Base-by-base conservation (phyloP, 2,113 vertebrate genomes). In the Aptenodytes forsteri region DNA sequence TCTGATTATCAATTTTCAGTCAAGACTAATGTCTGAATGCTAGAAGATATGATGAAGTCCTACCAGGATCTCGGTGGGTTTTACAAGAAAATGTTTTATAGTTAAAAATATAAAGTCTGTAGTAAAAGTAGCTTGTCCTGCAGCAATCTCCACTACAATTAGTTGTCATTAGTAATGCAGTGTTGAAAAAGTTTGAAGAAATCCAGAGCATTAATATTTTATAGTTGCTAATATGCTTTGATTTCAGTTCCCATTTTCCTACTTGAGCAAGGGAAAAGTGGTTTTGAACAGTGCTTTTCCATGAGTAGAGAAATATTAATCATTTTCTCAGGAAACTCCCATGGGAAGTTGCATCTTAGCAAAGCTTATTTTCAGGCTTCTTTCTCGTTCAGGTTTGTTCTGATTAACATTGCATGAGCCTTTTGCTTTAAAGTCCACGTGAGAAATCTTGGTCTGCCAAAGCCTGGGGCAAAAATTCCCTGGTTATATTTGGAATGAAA, bases 201-300 rank as follows among this genome's bases (percentile, higher is more conserved):
- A 88, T 93, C 17, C 67, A 81, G 69, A 81, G 8, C 19, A 64
- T 97, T 83, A 92, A 92, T 96, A 87, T 87, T 95, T 93, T 81
- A 93, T 81, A 64, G 67, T 42, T 70, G n/a, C 38, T 90, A 92
- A 97, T 93, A 67, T 4, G 1, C 83, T 90, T 94, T 81, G 55
- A 69, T 90, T 97, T 92, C 76, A 55, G 72, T 65, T 81, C 69
- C 84, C 15, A 5, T 81, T 81, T 89, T 81, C 29, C 25, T 82
- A 66, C n/a, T 58, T 7, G 2, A 71, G 40, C 26, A 66, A 66
- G 55, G 38, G 52, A 64, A 54, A 84, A 94, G 87, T 85, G 52
- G 17, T 75, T 95, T 66, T 89, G 67, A 96, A 47, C 44, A 56
- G 50, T 91, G 38, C 77, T 93, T 94, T 93, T 95, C 86, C 19